Base-by-base conservation (phyloP, 2,888 invertebrate genomes). In the Acronicta alni region DNA sequence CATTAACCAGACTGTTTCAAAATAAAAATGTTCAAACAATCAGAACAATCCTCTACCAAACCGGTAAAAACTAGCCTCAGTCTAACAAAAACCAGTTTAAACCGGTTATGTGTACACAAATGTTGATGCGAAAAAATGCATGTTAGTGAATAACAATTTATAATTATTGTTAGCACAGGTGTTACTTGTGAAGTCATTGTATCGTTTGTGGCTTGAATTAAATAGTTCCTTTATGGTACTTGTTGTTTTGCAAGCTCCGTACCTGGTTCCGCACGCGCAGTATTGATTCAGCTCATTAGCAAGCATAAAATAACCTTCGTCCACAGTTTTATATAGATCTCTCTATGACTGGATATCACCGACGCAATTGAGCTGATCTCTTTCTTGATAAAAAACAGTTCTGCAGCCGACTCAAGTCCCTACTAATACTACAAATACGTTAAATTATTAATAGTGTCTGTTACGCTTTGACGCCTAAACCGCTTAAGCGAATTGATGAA, bases 81-180 rank as follows among this genome's bases (percentile, higher is more conserved):
- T 23, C 26, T 20, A 48, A 47, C 30, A 38, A 17, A 37, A 64
- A 52, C 43, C 20, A 16, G 10, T 52, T 37, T 16, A 0, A 52
- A 52, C 51, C 32, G n/a, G 56, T 52, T 54, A 3, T 48, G 46
- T 71, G 49, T 49, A 48, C 42, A 47, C 71, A 64, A 67, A 55
- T 52, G 66, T 64, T 18, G 18, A 55, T 52, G 66, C 14, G 23
- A 56, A 69, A 64, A 52, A 56, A 38, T 52, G 12, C 49, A 51
- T 41, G 38, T 46, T 57, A 23, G 57, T 66, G 52, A 52, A 72
- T 66, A 66, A 57, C 45, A 72, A 49, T 51, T 37, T 39, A 35
- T 51, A 47, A 54, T 71, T 45, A 42, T 20, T 65, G 49, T 53
- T 65, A 23, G 20, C 20, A 57, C 72, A 67, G 47, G 51, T 67